Evolutionary conservation across 2,113 vertebrate genomes (phyloP), one percentile per base, ranked within the genome.

Genomic region (Oncorhynchus masou): DNA sequence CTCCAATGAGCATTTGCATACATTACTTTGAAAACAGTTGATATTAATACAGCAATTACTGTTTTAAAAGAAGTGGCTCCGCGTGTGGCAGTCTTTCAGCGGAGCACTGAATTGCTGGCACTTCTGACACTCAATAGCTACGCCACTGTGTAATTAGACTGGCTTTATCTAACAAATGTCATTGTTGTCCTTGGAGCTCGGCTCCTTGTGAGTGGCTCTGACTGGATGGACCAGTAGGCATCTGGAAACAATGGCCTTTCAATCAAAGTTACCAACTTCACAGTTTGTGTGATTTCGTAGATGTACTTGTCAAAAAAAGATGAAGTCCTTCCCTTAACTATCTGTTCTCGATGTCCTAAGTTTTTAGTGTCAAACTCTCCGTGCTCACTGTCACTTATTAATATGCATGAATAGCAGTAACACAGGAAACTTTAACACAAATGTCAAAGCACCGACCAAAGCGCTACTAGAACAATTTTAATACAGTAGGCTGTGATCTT

Each of bases 401-500:
- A 78, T 68, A 73, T 59, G 54, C 70, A 76, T 68, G 19, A 69
- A 49, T n/a, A 62, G 60, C 29, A 68, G 49, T n/a, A 71, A 31
- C 29, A 22, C 5, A 59, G 8, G 25, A 27, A 49, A 68, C 20
- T 29, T 31, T 24, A 70, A 54, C 74, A 69, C 84, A 89, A 90
- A 88, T 84, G 49, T 68, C 19, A 22, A 49, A 77, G 75, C 77
- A 75, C 76, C 77, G 51, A 75, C 60, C 68, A 60, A 45, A 83
- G 51, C 4, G 59, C 77, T 85, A 74, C 19, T 76, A 59, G 77
- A 73, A 81, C 71, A 59, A 20, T 79, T 87, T 87, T 87, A 85
- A 88, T 86, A 82, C 48, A 81, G 74, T 81, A 60, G 81, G 76
- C 74, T 79, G 79, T 80, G 65, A 74, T 81, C 79, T 86, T 90